Evolutionary conservation across 92 coral and sea anemone species (phyloP).

Genomic region (Heteractis magnifica): DNA sequence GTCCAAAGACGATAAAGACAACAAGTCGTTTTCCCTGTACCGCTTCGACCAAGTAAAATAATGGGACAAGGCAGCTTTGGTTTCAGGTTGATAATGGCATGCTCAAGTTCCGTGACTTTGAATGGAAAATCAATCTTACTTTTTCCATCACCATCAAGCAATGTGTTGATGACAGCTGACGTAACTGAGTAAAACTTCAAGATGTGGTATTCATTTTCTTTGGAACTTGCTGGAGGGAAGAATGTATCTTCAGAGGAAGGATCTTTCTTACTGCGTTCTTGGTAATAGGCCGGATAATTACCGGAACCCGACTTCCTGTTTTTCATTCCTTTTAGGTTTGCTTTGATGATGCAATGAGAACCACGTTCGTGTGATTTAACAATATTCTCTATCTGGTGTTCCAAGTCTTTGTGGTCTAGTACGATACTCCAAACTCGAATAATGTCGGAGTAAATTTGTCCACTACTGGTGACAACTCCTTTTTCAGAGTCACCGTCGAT

Average conservation of each 20-base stretch:
- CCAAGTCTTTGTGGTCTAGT: conserved; percentile 70
- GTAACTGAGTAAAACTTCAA: conserved; percentile 88
- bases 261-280: conserved; percentile 9
- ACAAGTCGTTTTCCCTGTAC: conserved; percentile 98
- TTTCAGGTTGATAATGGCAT: conserved; percentile 84
- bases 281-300: conserved; percentile 26
- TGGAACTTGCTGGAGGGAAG: conserved; percentile 92
- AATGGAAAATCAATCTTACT: conserved; percentile 82
- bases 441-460: conserved; percentile 87
- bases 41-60: conserved; percentile 94
- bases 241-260: conserved; percentile 50
- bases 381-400: conserved; percentile 69
- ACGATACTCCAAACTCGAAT: conserved; percentile 96
- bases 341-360: conserved; percentile 80
- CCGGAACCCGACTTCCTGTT: conserved; percentile 1
- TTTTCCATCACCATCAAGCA: conserved; percentile 57
- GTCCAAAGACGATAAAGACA: conserved; percentile 94
- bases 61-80: conserved; percentile 69
- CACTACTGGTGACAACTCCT: background rate
- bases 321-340: conserved; percentile 68
- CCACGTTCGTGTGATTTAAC: conserved; percentile 90
- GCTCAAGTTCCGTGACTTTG: conserved; percentile 90
- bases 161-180: conserved; percentile 71
- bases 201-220: conserved; percentile 92
- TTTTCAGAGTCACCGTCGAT: background rate